Evolutionary conservation across 2,113 vertebrate species (phyloP).

Genomic region (Aspidoscelis tigris): DNA sequence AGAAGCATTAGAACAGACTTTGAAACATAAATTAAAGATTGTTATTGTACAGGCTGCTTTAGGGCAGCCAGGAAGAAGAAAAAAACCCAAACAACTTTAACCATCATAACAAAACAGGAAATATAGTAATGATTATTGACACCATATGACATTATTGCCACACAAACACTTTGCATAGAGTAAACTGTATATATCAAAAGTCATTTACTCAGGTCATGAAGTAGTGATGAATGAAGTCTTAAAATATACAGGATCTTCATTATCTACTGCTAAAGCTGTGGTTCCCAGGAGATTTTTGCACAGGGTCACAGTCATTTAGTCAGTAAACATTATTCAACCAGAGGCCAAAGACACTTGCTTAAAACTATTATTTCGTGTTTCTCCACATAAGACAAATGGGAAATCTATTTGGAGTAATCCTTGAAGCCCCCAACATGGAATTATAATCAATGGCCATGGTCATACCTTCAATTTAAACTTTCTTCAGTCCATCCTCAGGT

Average conservation of each 20-base stretch:
- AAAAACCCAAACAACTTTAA: conserved; percentile 42
- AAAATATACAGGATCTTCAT: conserved; percentile 35
- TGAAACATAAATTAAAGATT: conserved; percentile 52
- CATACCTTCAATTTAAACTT: too few species aligned
- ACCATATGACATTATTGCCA: conserved; percentile 52
- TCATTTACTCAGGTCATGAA: conserved; percentile 48
- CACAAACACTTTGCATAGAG: conserved; percentile 56
- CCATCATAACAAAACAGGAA: conserved; percentile 50
- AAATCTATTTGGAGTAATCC: conserved; percentile 21
- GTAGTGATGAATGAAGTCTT: conserved; percentile 58
- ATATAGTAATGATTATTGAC: conserved; percentile 49
- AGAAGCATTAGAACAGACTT: conserved; percentile 33
- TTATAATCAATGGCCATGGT: neutral
- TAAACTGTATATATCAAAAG: conserved; percentile 63
- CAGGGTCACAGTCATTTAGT: conserved; percentile 15
- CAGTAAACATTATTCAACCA: conserved; percentile 42
- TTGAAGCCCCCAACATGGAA: neutral
- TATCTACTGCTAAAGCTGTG: conserved; percentile 27
- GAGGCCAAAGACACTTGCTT: conserved; percentile 40
- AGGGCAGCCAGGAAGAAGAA: conserved; percentile 58
- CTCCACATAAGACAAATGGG: conserved; percentile 45
- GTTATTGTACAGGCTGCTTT: conserved; percentile 49
- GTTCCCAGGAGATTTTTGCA: conserved; percentile 44
- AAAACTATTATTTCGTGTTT: conserved; percentile 54
- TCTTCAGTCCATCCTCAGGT: too few species aligned